A percentile compares a stretch with the other conserved stretches of the same genome.
These are phyloP conservation scores for Unio pictorum DNA, from an alignment of 2,888 invertebrate species.

Conservation along the genomic window DNA sequence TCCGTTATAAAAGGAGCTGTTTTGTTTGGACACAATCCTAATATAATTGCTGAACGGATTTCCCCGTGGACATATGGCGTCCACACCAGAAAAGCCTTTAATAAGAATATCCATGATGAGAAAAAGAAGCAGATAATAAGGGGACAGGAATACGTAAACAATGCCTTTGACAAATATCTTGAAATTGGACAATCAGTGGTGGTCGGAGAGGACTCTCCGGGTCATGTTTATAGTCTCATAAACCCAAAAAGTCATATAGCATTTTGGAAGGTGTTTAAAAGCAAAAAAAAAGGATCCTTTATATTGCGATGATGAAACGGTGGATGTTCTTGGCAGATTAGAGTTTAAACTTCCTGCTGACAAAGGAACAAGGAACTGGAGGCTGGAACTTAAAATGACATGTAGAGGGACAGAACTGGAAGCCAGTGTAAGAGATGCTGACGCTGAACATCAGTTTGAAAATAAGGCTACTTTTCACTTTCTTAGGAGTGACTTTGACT, in stretches of 20 bases:
- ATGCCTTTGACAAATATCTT: constrained; percentile 29
- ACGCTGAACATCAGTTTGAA: too few relatives aligned
- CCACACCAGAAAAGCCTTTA: constrained; percentile 18
- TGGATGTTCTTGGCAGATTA: constrained; percentile 21
- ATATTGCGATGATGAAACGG: constrained; percentile 23
- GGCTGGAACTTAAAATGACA: constrained; percentile 19
- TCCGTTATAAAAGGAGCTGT: constrained; percentile 38
- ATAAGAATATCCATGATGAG: constrained; percentile 8
- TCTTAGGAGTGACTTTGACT: too few relatives aligned
- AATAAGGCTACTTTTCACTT: too few relatives aligned
- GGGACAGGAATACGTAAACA: constrained; percentile 20
- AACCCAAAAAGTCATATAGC: constrained; percentile 17
- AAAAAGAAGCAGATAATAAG: constrained; percentile 6
- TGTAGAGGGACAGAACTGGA: constrained; percentile 33
- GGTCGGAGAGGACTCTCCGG: constrained; percentile 15
- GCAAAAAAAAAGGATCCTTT: constrained; percentile 12
- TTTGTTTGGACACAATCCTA: constrained; percentile 31
- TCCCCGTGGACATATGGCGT: constrained; percentile 38
- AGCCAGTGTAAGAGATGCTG: constrained; percentile 6
- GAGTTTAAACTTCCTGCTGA: constrained; percentile 14
- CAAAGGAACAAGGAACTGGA: constrained; percentile 3
- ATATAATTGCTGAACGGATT: constrained; percentile 28
- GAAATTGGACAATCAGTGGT: constrained; percentile 18
- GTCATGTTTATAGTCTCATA: constrained; percentile 11
- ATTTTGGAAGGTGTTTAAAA: constrained; percentile 29